These are phyloP conservation scores for Craniophora ligustri DNA, from an alignment of 2,888 invertebrate genomes.

Conservation along the genomic window DNA sequence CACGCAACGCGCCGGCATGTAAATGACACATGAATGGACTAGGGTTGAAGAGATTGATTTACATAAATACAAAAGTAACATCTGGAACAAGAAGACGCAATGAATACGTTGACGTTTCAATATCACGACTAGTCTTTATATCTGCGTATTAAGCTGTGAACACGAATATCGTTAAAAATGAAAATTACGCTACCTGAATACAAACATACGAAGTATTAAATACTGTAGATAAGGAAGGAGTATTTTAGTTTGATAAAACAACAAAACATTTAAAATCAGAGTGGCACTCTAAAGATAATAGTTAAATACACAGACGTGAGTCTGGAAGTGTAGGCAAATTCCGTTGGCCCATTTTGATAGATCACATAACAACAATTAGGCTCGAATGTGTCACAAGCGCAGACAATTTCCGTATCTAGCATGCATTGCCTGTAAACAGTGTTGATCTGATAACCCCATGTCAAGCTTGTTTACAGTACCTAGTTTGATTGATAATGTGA, in stretches of 20 bases:
- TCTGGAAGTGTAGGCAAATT: slow-evolving; percentile 62
- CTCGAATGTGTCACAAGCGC: slow-evolving; percentile 53
- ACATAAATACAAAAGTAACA: slow-evolving; percentile 53
- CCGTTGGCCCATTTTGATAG: slow-evolving; percentile 67
- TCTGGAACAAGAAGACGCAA: slow-evolving; percentile 40
- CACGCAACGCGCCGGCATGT: slow-evolving; percentile 36
- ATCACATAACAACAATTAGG: slow-evolving; percentile 57
- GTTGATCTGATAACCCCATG: slow-evolving; percentile 69
- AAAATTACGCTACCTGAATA: slow-evolving; percentile 17
- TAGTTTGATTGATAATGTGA: slow-evolving; percentile 79
- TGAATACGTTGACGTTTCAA: slow-evolving; percentile 35
- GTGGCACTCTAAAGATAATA: slow-evolving; percentile 48
- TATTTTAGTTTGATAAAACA: slow-evolving; percentile 44
- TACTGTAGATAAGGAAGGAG: slow-evolving; percentile 33
- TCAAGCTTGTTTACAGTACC: slow-evolving; percentile 74
- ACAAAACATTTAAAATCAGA: slow-evolving; percentile 50
- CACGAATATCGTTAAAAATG: slow-evolving; percentile 17
- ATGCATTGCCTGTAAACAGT: slow-evolving; percentile 61
- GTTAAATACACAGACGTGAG: slow-evolving; percentile 46
- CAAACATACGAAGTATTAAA: slow-evolving; percentile 23
- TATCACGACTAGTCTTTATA: slow-evolving; percentile 26
- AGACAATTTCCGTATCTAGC: slow-evolving; percentile 70
- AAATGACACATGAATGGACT: slow-evolving; percentile 63
- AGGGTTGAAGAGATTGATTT: slow-evolving; percentile 53
- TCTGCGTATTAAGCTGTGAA: slow-evolving; percentile 15